Percentiles rank a stretch among this genome's conserved stretches.
These are phyloP conservation scores for Trachemys scripta DNA, from an alignment of 2,113 vertebrate species.

Conservation along the genomic window DNA sequence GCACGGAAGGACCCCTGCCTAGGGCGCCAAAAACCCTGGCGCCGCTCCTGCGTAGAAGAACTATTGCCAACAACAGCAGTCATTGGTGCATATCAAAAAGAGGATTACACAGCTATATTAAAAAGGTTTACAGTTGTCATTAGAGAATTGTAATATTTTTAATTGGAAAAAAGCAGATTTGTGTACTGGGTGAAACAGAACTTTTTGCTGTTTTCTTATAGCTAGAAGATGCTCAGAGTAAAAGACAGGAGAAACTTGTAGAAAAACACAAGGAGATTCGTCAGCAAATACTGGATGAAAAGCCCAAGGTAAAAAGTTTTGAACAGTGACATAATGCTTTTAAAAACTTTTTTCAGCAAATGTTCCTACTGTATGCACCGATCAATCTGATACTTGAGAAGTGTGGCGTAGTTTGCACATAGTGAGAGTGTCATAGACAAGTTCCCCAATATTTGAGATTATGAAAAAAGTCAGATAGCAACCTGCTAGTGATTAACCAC, in stretches of 20 bases:
- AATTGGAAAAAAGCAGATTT: neutral
- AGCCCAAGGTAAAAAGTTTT: conserved; percentile 90
- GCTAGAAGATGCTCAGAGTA: conserved; percentile 96
- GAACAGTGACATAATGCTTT: neutral
- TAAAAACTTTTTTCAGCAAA: conserved; percentile 11
- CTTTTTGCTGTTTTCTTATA: conserved; percentile 66
- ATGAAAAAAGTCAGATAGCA: neutral
- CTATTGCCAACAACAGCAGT: neutral
- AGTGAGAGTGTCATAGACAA: neutral
- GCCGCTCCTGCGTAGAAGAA: neutral
- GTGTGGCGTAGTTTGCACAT: neutral
- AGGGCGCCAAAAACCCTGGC: no score
- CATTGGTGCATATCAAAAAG: neutral
- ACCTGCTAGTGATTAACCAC: neutral
- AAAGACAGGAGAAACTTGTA: conserved; percentile 92
- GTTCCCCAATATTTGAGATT: neutral
- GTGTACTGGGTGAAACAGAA: neutral
- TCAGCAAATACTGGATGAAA: conserved; percentile 97
- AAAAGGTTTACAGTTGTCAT: neutral
- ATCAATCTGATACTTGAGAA: conserved; percentile 28
- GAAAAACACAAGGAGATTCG: conserved; percentile 97
- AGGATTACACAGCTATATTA: neutral
- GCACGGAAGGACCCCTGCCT: no score
- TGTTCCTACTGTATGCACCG: neutral
- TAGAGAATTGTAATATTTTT: neutral